Percentiles rank a stretch among this genome's conserved stretches.
These are phyloP conservation scores for Morpho deidamia DNA, from an alignment of 2,888 invertebrate species.

Conservation along the genomic window DNA sequence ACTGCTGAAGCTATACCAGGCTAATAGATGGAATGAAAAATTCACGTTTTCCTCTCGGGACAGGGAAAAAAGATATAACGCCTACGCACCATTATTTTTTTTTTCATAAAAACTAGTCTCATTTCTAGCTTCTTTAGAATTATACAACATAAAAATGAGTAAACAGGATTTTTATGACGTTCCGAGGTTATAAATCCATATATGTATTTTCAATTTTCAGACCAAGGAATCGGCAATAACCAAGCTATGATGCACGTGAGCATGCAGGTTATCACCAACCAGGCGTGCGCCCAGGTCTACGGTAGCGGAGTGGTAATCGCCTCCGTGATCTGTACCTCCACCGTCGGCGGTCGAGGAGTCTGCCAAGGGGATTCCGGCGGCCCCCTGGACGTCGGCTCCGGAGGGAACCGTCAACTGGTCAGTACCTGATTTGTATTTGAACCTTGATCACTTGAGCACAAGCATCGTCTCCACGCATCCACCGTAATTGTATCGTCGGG, in stretches of 20 bases:
- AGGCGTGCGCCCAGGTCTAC: constrained; percentile 43
- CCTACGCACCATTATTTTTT: neutral
- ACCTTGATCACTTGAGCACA: neutral
- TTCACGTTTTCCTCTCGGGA: no score
- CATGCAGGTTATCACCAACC: constrained; percentile 42
- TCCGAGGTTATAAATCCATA: neutral
- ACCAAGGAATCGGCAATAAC: constrained; percentile 7
- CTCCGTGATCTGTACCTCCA: constrained; percentile 47
- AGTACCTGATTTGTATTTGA: neutral
- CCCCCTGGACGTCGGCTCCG: constrained; percentile 27
- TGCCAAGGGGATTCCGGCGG: constrained; percentile 53
- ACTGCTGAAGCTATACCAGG: no score
- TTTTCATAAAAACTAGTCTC: neutral
- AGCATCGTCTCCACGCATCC: no score
- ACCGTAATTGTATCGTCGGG: no score
- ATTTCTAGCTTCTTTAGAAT: neutral
- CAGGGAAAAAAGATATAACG: neutral
- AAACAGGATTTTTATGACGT: neutral
- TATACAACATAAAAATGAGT: no score
- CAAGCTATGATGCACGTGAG: constrained; percentile 23
- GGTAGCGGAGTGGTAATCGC: constrained; percentile 34
- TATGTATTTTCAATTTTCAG: constrained; percentile 1
- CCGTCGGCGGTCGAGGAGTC: constrained; percentile 39
- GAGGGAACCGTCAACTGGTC: constrained; percentile 8
- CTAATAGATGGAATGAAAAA: no score